phyloP scores from a whole-genome alignment of 2,888 invertebrate species.

The Sabatieria punctata region DNA sequence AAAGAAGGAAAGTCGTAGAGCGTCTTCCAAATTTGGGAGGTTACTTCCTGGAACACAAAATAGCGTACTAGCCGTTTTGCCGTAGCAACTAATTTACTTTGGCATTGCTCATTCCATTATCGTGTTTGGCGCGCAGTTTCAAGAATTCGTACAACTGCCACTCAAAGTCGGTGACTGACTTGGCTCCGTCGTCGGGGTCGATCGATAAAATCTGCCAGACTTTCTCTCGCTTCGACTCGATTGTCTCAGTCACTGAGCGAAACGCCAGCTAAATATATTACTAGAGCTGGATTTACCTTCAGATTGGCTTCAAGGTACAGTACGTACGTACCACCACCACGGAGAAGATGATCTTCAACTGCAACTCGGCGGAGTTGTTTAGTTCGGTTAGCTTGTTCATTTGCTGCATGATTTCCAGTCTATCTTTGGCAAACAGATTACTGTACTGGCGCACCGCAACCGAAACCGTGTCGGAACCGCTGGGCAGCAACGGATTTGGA shows the following conservation, averaged over 20 bases:
- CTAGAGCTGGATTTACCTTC: background rate
- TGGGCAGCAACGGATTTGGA: too few relatives aligned
- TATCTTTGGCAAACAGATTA: conserved; percentile 62
- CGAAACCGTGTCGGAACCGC: too few relatives aligned
- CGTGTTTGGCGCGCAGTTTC: background rate
- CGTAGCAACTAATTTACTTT: conserved; percentile 9
- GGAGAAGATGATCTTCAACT: conserved; percentile 85
- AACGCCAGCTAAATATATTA: conserved; percentile 46
- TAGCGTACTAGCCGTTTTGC: background rate
- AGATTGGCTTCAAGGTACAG: background rate
- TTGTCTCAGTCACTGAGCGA: conserved; percentile 48
- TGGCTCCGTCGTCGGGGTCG: conserved; percentile 13
- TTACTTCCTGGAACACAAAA: conserved; percentile 40
- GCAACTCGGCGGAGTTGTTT: conserved; percentile 64
- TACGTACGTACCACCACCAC: conserved; percentile 65
- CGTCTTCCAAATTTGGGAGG: conserved; percentile 60
- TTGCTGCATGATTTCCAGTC: conserved; percentile 67
- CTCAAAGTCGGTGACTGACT: conserved; percentile 6
- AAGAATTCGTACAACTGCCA: background rate
- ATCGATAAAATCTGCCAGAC: conserved; percentile 47
- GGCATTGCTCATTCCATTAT: conserved; percentile 15
- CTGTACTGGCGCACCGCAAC: too few relatives aligned
- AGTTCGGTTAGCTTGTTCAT: conserved; percentile 62
- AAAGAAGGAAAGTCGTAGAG: conserved; percentile 82
- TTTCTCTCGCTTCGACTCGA: conserved; percentile 54